These are phyloP conservation scores for Odontamblyopus rebecca DNA, from an alignment of 2,797 vertebrate species.

Conservation along the genomic window DNA sequence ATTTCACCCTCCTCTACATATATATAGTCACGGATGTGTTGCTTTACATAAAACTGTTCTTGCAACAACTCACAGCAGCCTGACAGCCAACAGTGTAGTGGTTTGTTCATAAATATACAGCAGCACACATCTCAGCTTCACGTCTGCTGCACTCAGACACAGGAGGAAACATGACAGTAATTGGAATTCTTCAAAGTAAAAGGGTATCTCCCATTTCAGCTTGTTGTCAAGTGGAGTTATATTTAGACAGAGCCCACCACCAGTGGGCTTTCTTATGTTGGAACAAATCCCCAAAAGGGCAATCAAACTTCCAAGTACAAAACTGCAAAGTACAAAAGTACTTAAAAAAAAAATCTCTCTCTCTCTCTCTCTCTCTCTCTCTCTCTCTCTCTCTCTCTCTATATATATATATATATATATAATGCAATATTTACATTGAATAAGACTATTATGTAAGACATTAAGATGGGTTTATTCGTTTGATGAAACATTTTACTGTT, in stretches of 20 bases:
- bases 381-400: no score
- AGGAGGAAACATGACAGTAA: slow-evolving; percentile 70
- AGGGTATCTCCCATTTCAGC: slow-evolving; percentile 68
- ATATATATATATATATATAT: no score
- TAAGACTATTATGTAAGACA: no score
- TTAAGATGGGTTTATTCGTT: no score
- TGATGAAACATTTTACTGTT: no score
- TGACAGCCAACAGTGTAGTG: slow-evolving; percentile 25
- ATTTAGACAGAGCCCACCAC: slow-evolving; percentile 73
- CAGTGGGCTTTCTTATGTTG: slow-evolving; percentile 66
- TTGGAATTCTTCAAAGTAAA: slow-evolving; percentile 80
- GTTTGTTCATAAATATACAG: slow-evolving; percentile 40
- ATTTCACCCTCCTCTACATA: slow-evolving; percentile 18
- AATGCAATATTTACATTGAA: no score
- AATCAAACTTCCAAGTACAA: slow-evolving; percentile 60
- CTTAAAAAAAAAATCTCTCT: no score
- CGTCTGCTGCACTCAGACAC: slow-evolving; percentile 35
- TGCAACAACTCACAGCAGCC: slow-evolving; percentile 30
- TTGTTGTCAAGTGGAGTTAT: slow-evolving; percentile 74
- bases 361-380: no score
- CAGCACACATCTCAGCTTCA: slow-evolving; percentile 44
- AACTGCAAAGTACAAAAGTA: neutral
- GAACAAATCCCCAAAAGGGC: slow-evolving; percentile 65
- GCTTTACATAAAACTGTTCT: slow-evolving; percentile 49
- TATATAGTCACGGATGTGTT: slow-evolving; percentile 25